Percentiles rank a stretch among this genome's conserved stretches.
Evolutionary conservation across 37 sponge, comb jelly and placozoan species (phyloP).

Genomic region (Bolinopsis microptera): DNA sequence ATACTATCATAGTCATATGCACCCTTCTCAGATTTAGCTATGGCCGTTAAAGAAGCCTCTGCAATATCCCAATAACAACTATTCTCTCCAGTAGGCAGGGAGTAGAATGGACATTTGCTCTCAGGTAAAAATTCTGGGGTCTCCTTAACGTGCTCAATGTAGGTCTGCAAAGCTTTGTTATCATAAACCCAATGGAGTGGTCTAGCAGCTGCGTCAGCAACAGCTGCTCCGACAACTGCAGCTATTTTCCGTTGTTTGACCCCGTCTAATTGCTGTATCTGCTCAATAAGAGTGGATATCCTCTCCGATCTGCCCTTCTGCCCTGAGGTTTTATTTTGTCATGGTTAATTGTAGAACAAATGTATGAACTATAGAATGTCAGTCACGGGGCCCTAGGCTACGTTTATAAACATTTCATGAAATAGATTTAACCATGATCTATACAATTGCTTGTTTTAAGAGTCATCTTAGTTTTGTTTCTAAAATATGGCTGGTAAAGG

Average conservation of each 20-base stretch:
- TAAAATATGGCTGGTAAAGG: too few species aligned
- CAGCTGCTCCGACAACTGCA: constrained; percentile 11
- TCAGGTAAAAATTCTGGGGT: constrained; percentile 18
- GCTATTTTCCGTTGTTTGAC: constrained; percentile 2
- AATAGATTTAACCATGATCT: too few species aligned
- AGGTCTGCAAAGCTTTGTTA: background rate
- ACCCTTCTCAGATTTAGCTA: background rate
- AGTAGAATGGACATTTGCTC: constrained; percentile 7
- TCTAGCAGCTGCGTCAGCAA: constrained; percentile 35
- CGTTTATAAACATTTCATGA: too few species aligned
- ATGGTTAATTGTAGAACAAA: too few species aligned
- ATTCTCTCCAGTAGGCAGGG: background rate
- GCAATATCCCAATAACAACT: constrained; percentile 31
- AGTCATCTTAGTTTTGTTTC: too few species aligned
- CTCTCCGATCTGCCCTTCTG: background rate
- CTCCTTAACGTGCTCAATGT: background rate
- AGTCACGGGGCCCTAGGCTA: too few species aligned
- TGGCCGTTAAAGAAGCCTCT: background rate
- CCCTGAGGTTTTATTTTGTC: too few species aligned
- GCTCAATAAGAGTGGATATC: background rate
- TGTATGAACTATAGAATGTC: too few species aligned
- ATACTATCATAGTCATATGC: background rate
- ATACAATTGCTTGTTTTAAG: too few species aligned
- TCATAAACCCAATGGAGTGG: constrained; percentile 39
- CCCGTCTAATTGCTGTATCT: background rate